Conservation (phyloP, 1,140 invertebrate genomes). For the Chironomus striatipennis region DNA sequence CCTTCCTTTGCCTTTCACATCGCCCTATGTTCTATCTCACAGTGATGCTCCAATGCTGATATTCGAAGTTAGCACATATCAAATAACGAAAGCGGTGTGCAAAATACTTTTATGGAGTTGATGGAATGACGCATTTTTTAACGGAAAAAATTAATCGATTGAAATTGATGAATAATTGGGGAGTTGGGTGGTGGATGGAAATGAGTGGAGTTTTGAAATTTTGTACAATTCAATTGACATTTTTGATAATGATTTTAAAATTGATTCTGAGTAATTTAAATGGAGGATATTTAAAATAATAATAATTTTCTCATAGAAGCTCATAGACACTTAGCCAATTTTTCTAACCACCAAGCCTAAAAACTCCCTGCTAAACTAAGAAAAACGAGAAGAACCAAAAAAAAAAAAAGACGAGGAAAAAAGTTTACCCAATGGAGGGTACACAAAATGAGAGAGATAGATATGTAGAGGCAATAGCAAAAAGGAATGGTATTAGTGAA, state of each 20-base stretch:
- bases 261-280: no score
- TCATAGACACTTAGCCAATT: no score
- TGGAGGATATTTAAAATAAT: no score
- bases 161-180: no score
- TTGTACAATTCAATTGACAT: no score
- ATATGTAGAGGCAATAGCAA: not conserved
- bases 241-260: no score
- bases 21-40: not conserved
- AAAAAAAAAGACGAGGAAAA: not conserved
- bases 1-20: not conserved
- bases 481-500: constrained; percentile 17
- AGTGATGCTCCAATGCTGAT: not conserved
- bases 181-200: no score
- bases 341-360: not conserved
- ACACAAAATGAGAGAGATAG: not conserved
- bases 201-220: no score
- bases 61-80: constrained; percentile 7
- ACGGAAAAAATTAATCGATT: no score
- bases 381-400: not conserved
- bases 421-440: not conserved
- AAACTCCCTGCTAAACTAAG: not conserved
- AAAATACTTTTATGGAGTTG: no score
- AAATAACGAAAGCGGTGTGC: not conserved
- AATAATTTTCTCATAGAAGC: no score
- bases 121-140: no score